Evolutionary conservation across 2,113 vertebrate species (phyloP).

Genomic region (Ranitomeya imitator): DNA sequence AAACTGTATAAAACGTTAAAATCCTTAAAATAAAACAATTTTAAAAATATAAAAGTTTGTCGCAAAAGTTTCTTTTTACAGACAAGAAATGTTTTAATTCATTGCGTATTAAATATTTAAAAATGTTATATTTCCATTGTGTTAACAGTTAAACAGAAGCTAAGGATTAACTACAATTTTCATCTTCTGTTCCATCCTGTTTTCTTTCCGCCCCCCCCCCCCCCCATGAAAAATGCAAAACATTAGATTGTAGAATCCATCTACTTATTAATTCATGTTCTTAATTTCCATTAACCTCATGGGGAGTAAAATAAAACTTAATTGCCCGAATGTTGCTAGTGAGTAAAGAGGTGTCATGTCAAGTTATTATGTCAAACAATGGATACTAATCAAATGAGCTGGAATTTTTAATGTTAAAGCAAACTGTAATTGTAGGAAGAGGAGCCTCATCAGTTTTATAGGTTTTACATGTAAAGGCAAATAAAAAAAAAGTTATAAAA

Average conservation of each 20-base stretch:
- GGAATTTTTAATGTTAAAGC: neutral
- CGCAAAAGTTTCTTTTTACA: too few relatives aligned
- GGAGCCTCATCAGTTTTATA: neutral
- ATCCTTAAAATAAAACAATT: too few relatives aligned
- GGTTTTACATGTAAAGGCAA: neutral
- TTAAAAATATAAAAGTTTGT: neutral
- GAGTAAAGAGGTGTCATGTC: slow-evolving; percentile 46
- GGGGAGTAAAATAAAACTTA: slow-evolving; percentile 47
- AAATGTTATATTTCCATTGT: neutral
- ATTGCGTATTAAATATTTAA: neutral
- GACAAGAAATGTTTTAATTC: neutral
- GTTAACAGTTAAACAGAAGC: neutral
- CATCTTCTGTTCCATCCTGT: too few relatives aligned
- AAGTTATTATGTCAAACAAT: slow-evolving; percentile 40
- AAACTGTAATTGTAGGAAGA: neutral
- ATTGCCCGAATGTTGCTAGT: slow-evolving; percentile 35
- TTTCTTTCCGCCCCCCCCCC: too few relatives aligned
- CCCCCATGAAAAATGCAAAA: neutral
- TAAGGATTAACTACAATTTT: neutral
- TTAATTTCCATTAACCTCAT: slow-evolving; percentile 47
- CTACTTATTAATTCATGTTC: slow-evolving; percentile 54
- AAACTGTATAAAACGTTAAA: neutral
- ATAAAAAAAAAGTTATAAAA: neutral
- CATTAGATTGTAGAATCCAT: slow-evolving; percentile 1
- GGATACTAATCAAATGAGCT: slow-evolving; percentile 39